Percentiles rank a stretch among this genome's conserved stretches.
These are phyloP conservation scores for Drosophila diplacantha DNA, from an alignment of 2,888 invertebrate genomes.

Conservation along the genomic window DNA sequence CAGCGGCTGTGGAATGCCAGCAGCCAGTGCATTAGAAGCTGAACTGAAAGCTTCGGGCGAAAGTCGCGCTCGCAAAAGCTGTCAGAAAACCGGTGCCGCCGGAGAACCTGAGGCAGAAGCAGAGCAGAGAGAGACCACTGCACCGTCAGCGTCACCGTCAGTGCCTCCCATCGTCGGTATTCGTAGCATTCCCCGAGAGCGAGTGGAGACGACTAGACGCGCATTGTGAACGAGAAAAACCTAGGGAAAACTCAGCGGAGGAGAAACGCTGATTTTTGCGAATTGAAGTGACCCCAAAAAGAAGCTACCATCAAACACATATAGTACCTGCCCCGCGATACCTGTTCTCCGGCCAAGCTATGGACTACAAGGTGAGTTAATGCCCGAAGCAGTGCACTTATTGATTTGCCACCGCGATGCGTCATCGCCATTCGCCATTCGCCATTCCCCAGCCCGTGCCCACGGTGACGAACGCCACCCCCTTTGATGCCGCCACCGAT, in stretches of 20 bases:
- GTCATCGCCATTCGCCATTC: slow-evolving; percentile 19
- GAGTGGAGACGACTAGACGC: slow-evolving; percentile 22
- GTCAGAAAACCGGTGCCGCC: slow-evolving; percentile 21
- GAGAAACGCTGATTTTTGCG: slow-evolving; percentile 12
- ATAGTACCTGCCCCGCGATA: too few relatives aligned
- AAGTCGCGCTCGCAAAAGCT: slow-evolving; percentile 40
- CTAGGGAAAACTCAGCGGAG: slow-evolving; percentile 1
- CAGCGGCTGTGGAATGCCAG: slow-evolving; percentile 24
- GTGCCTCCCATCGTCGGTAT: slow-evolving; percentile 8
- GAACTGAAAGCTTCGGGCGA: slow-evolving; percentile 27
- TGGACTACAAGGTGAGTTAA: slow-evolving; percentile 62
- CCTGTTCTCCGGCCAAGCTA: slow-evolving; percentile 19
- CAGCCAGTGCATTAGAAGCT: slow-evolving; percentile 31
- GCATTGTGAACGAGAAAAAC: slow-evolving; percentile 4
- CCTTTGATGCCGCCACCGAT: slow-evolving; percentile 83
- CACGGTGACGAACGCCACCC: slow-evolving; percentile 80
- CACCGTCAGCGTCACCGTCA: slow-evolving; percentile 9
- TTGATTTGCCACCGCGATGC: slow-evolving; percentile 43
- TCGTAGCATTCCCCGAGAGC: slow-evolving; percentile 17
- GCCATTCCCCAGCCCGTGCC: slow-evolving; percentile 79
- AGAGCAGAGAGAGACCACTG: slow-evolving; percentile 5
- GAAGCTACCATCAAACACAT: neutral
- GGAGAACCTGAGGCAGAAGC: neutral
- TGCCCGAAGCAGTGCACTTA: slow-evolving; percentile 20
- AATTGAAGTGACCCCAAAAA: slow-evolving; percentile 7